Evolutionary conservation across 2,888 invertebrate species (phyloP).

Genomic region (Scaptomyza polygonia): DNA sequence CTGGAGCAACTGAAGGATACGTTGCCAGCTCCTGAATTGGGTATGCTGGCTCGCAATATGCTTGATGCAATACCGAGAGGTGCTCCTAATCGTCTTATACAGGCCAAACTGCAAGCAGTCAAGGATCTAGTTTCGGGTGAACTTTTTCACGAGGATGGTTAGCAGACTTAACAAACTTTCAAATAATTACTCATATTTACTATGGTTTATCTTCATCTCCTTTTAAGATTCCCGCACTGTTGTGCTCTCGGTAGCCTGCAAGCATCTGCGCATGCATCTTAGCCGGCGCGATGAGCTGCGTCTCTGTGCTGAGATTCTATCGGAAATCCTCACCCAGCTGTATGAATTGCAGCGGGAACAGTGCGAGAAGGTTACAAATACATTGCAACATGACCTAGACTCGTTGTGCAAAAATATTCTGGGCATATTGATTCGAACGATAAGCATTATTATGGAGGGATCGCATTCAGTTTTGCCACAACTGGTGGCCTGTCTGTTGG

Average conservation of each 20-base stretch:
- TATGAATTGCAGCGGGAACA: constrained; percentile 85
- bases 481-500: constrained; percentile 93
- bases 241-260: constrained; percentile 92
- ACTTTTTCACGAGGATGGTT: constrained; percentile 90
- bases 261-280: constrained; percentile 93
- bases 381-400: constrained; percentile 90
- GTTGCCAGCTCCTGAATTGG: constrained; percentile 90
- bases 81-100: constrained; percentile 88
- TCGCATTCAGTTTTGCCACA: constrained; percentile 89
- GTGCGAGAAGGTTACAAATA: constrained; percentile 85
- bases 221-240: constrained; percentile 92
- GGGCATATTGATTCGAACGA: constrained; percentile 94
- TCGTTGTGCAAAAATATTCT: constrained; percentile 91
- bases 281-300: constrained; percentile 92
- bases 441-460: constrained; percentile 91
- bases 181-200: neutral
- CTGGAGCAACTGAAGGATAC: constrained; percentile 92
- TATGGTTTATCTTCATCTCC: neutral
- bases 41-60: constrained; percentile 91
- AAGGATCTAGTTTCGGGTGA: constrained; percentile 91
- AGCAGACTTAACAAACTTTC: constrained; percentile 22
- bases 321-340: constrained; percentile 89
- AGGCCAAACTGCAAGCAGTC: constrained; percentile 92
- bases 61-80: constrained; percentile 88
- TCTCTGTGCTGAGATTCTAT: constrained; percentile 93